Evolutionary conservation across 1,140 invertebrate species (phyloP).

Genomic region (Eupeodes corollae): DNA sequence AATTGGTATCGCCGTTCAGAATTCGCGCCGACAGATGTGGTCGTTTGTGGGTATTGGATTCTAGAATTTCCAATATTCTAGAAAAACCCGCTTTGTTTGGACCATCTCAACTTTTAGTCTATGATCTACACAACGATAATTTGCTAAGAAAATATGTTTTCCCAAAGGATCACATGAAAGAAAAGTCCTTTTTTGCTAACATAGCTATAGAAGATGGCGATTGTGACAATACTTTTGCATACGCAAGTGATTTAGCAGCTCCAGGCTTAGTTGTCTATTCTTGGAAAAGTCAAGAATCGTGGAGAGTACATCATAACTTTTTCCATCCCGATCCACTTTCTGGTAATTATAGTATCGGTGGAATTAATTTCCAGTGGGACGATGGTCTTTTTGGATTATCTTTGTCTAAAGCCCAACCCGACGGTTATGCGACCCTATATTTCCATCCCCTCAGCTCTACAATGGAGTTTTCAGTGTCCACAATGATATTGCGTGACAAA

Average conservation of each 20-base stretch:
- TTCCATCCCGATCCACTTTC: conserved; percentile 57
- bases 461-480: conserved; percentile 59
- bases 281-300: conserved; percentile 51
- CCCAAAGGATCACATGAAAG: conserved; percentile 49
- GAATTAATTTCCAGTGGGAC: conserved; percentile 59
- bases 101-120: conserved; percentile 53
- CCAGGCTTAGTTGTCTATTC: conserved; percentile 58
- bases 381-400: conserved; percentile 65
- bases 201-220: conserved; percentile 58
- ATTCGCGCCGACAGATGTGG: conserved; percentile 59
- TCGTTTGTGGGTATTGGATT: conserved; percentile 65
- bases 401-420: conserved; percentile 45
- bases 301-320: conserved; percentile 57
- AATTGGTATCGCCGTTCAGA: conserved; percentile 63
- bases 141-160: conserved; percentile 50
- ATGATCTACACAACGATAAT: conserved; percentile 59
- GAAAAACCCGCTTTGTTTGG: conserved; percentile 40
- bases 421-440: conserved; percentile 59
- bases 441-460: conserved; percentile 66
- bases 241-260: conserved; percentile 52
- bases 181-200: conserved; percentile 62
- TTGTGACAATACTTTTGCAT: conserved; percentile 54
- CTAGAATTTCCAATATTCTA: conserved; percentile 51
- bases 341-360: conserved; percentile 58
- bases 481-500: conserved; percentile 50